phyloP scores from a whole-genome alignment of 2,888 invertebrate genomes.

The Cylindroiulus punctatus region DNA sequence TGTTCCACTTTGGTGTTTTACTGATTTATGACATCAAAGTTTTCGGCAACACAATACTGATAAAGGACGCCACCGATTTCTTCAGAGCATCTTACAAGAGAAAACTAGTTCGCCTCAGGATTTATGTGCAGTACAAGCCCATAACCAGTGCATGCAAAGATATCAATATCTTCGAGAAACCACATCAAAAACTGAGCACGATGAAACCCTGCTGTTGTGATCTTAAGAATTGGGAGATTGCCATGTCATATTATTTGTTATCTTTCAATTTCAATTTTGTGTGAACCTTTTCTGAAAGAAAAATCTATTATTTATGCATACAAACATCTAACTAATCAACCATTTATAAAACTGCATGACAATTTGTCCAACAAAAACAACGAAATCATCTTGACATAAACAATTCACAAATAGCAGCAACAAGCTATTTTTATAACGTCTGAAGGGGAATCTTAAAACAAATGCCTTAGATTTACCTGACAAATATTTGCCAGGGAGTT shows the following conservation, averaged over 20 bases:
- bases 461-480: neutral
- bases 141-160: neutral
- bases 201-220: slow-evolving; percentile 22
- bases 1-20: slow-evolving; percentile 39
- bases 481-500: too few species aligned
- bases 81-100: neutral
- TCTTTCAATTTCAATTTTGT: neutral
- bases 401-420: neutral
- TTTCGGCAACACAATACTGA: slow-evolving; percentile 37
- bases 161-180: neutral
- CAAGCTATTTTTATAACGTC: neutral
- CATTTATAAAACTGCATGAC: neutral
- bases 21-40: slow-evolving; percentile 47
- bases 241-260: neutral
- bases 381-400: slow-evolving; percentile 37
- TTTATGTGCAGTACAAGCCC: neutral
- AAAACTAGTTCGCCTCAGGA: neutral
- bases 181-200: neutral
- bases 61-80: slow-evolving; percentile 25
- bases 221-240: slow-evolving; percentile 40
- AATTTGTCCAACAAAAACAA: neutral
- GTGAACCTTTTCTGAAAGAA: neutral
- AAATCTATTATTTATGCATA: slow-evolving; percentile 6
- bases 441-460: neutral
- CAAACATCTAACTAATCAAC: slow-evolving; percentile 25